A percentile compares a stretch with the other conserved stretches of the same genome.
These are phyloP conservation scores for Isurus oxyrinchus DNA, from an alignment of 2,113 vertebrate species.

Conservation along the genomic window DNA sequence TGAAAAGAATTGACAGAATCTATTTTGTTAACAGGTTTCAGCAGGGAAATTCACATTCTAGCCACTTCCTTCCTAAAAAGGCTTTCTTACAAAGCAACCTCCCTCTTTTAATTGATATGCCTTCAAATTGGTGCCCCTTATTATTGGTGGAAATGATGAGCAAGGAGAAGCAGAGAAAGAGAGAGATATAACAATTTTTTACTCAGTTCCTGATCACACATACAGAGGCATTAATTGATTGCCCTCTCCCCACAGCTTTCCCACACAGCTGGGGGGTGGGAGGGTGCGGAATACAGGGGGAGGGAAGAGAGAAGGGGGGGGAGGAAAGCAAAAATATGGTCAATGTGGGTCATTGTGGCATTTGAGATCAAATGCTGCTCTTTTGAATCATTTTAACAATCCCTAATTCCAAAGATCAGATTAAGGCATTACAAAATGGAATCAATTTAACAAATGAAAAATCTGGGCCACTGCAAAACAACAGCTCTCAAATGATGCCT, in stretches of 20 bases:
- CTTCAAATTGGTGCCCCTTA: neutral
- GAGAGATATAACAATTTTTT: neutral
- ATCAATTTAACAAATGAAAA: neutral
- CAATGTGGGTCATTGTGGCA: neutral
- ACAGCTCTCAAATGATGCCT: neutral
- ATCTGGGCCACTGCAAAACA: neutral
- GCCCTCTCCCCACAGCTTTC: too few relatives aligned
- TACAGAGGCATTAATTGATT: neutral
- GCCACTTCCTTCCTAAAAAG: neutral
- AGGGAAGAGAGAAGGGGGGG: neutral
- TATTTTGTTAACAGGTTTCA: neutral
- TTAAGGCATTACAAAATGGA: neutral
- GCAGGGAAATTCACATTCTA: neutral
- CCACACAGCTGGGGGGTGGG: neutral
- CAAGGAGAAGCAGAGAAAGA: neutral
- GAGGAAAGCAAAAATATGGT: neutral
- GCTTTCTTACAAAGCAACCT: too few relatives aligned
- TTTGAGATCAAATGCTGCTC: neutral
- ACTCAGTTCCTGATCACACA: neutral
- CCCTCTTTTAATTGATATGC: neutral
- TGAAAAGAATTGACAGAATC: too few relatives aligned
- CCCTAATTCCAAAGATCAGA: neutral
- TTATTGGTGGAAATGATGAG: neutral
- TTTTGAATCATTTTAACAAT: neutral
- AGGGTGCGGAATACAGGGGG: neutral